These are phyloP conservation scores for Melanotaenia boesemani DNA, from an alignment of 2,797 vertebrate species.

Conservation along the genomic window DNA sequence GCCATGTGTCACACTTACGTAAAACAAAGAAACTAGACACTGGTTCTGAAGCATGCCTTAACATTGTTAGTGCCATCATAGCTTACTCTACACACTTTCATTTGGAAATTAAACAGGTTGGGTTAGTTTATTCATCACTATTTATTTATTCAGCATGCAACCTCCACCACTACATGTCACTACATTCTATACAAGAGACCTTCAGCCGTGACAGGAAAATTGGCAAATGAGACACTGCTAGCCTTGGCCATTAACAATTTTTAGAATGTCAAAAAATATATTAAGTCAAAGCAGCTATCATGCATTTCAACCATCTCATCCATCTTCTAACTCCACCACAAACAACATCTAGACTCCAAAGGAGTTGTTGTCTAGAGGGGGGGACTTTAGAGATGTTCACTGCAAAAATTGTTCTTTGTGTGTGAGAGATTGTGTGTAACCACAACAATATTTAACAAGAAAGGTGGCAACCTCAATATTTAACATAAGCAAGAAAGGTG, in stretches of 20 bases:
- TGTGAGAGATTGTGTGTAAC: no score
- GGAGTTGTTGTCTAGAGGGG: no score
- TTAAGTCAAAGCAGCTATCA: no score
- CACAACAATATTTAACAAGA: no score
- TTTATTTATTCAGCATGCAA: background rate
- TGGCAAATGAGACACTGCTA: background rate
- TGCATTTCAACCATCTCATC: no score
- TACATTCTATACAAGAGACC: background rate
- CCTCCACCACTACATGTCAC: background rate
- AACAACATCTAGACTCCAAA: no score
- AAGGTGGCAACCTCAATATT: no score
- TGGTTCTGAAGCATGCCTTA: background rate
- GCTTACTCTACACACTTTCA: background rate
- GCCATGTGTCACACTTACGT: background rate
- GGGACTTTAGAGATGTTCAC: no score
- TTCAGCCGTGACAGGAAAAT: background rate
- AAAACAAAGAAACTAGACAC: background rate
- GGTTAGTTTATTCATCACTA: no score
- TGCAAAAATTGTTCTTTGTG: no score
- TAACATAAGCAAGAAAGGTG: no score
- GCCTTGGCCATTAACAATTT: background rate
- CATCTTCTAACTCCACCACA: no score
- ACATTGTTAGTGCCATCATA: background rate
- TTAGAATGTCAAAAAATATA: background rate
- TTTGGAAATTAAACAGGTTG: background rate